Evolutionary conservation across 92 coral and sea anemone species (phyloP), one percentile per base, ranked within the genome.

Genomic region (Epizoanthus rinbou): DNA sequence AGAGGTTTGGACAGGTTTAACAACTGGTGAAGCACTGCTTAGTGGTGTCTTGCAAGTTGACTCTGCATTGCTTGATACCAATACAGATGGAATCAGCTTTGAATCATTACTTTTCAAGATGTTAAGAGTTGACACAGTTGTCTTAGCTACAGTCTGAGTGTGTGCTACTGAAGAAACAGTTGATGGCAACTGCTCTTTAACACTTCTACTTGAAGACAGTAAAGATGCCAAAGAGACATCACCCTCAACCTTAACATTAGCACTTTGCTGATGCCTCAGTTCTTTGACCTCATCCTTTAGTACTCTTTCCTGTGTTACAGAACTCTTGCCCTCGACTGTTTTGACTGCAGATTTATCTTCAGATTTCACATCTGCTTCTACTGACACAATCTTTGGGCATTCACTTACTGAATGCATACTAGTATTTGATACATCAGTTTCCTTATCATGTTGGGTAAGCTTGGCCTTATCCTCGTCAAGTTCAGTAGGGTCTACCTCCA

Each of bases 301-400:
- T n/a, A 47, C 56, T n/a, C 57, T 37, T 74, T 10, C 35, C 25
- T 18, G 58, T 35, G 60, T 21, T n/a, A 43, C 83, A 31, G 33
- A 3, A 1, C 47, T 45, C 19, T 64, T 80, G 56, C 66, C 60
- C 39, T 79, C 76, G 59, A 57, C 16, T 3, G 72, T 5, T 18
- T 37, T 31, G 54, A 64, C 85, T 78, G 18, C 57, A 31, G 87
- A 57, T 3, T 70, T 21, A 56, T 64, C 23, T 79, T 59, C n/a
- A 31, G 71, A 35, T n/a, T 54, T 80, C 31, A 16, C 25, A n/a
- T 58, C 84, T 28, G 53, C 28, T 2, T 43, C 73, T 6, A 47
- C 57, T 39, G 64, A 70, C 57, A 35, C 50, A 57, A 18, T 23
- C 59, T 66, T 65, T 18, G 28, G 23, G 53, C 11, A 11, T 75